Conservation (phyloP, 1,140 invertebrate species). For the Drosophila kepulauana region DNA sequence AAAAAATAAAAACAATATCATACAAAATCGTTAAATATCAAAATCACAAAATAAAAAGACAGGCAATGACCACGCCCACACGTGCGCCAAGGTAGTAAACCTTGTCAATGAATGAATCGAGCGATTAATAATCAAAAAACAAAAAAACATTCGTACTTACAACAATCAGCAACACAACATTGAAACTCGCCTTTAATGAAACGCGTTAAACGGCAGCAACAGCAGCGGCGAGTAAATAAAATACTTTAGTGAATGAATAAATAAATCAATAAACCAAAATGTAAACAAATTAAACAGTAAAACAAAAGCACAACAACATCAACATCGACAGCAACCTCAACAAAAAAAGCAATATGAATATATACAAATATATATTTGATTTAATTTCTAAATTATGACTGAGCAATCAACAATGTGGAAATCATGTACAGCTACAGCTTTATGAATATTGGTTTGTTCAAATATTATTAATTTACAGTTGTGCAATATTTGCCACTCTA, state of each 20-base stretch:
- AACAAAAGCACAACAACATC: conserved; percentile 43
- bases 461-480: background rate
- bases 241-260: conserved; percentile 70
- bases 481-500: too few species aligned
- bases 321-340: conserved; percentile 4
- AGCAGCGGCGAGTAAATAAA: conserved; percentile 50
- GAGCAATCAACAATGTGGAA: conserved; percentile 5
- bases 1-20: background rate
- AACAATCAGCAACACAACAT: conserved; percentile 27
- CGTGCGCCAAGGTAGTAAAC: conserved; percentile 31
- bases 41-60: conserved; percentile 9
- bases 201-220: conserved; percentile 41
- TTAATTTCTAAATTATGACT: conserved; percentile 19
- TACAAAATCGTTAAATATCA: background rate
- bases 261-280: conserved; percentile 72
- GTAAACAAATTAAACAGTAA: conserved; percentile 71
- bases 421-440: conserved; percentile 32
- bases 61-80: conserved; percentile 41
- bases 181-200: conserved; percentile 39
- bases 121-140: conserved; percentile 33
- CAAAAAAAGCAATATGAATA: conserved; percentile 5
- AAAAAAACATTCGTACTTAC: conserved; percentile 21
- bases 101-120: conserved; percentile 51
- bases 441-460: background rate
- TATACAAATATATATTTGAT: conserved; percentile 23